phyloP scores from a whole-genome alignment of 2,113 vertebrate species.

The Chitala chitala region DNA sequence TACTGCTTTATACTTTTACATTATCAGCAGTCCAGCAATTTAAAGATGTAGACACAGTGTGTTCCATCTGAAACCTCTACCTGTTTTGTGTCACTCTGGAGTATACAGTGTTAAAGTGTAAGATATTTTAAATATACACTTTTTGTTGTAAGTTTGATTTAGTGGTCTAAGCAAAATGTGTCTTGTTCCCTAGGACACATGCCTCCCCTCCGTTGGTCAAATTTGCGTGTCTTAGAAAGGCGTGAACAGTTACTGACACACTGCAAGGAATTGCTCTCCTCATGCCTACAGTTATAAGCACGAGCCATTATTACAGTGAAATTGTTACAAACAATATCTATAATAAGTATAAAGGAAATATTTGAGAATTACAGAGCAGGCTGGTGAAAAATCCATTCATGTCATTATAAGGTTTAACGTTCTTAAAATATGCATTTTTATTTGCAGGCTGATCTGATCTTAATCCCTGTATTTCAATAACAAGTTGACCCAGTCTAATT shows the following conservation, averaged over 20 bases:
- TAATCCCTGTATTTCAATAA: not conserved
- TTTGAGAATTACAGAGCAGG: not conserved
- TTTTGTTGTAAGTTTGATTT: too few relatives aligned
- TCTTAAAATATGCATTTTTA: constrained; percentile 1
- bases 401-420: not conserved
- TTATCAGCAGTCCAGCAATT: too few relatives aligned
- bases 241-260: not conserved
- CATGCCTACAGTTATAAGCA: not conserved
- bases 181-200: too few relatives aligned
- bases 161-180: too few relatives aligned
- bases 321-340: not conserved
- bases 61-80: too few relatives aligned
- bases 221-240: not conserved
- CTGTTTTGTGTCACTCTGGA: too few relatives aligned
- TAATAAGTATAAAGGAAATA: not conserved
- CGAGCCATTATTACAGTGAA: not conserved
- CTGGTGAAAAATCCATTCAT: not conserved
- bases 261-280: not conserved
- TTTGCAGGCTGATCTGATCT: constrained; percentile 8
- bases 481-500: not conserved
- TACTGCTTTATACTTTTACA: too few relatives aligned
- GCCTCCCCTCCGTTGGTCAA: too few relatives aligned
- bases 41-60: too few relatives aligned
- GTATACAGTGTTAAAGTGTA: too few relatives aligned
- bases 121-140: too few relatives aligned